phyloP scores from a whole-genome alignment of 1,140 invertebrate species.

The Tetramorium simillimum region DNA sequence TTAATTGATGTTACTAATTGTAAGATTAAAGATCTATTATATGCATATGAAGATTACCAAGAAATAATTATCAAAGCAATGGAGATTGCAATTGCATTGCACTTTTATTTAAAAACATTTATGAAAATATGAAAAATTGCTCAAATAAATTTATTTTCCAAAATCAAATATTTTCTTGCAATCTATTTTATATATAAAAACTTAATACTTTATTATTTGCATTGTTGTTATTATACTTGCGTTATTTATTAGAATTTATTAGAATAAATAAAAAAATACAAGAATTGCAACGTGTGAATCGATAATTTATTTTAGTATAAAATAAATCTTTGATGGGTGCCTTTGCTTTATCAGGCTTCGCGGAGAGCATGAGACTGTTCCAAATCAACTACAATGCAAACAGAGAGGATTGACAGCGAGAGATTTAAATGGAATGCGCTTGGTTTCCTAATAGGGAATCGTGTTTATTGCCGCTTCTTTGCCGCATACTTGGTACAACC shows the following conservation, averaged over 20 bases:
- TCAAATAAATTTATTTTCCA: background rate
- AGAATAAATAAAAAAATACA: background rate
- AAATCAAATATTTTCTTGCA: background rate
- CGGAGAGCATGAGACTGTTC: background rate
- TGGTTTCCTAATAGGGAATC: slow-evolving; percentile 65
- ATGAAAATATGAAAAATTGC: background rate
- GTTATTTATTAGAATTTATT: background rate
- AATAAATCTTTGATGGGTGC: slow-evolving; percentile 4
- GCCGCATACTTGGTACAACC: background rate
- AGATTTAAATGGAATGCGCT: slow-evolving; percentile 60
- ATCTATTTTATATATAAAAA: background rate
- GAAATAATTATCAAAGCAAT: background rate
- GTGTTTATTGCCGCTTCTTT: slow-evolving; percentile 57
- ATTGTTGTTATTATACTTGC: background rate
- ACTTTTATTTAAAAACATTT: slow-evolving; percentile 5
- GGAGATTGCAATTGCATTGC: background rate
- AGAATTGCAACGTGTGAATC: background rate
- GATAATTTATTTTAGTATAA: background rate
- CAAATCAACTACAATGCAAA: slow-evolving; percentile 9
- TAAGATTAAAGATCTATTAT: slow-evolving; percentile 18
- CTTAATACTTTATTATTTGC: background rate
- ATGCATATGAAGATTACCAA: background rate
- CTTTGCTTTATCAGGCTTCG: background rate
- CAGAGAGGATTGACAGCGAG: slow-evolving; percentile 39
- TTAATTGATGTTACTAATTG: slow-evolving; percentile 7